Evolutionary conservation across 2,888 invertebrate species (phyloP), one percentile per base, ranked within the genome.

Genomic region (Dryocosmus kuriphilus): DNA sequence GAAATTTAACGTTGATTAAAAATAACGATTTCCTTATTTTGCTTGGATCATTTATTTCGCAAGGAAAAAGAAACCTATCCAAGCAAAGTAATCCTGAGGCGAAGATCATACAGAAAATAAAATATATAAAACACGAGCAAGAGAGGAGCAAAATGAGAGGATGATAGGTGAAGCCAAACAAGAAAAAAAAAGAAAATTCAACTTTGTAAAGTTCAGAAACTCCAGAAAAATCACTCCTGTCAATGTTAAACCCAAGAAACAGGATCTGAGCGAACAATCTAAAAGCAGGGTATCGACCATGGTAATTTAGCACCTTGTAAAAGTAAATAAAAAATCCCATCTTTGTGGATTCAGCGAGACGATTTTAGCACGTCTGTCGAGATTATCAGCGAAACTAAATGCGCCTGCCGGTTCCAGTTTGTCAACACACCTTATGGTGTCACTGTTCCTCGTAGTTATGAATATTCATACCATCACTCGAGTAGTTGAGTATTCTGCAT

Each of bases 361-460:
- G 71, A 71, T 71, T 71, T 71, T 71, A 71, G 71, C 71, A 71
- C 71, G 71, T 71, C 51, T 71, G 71, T 71, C 46, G 71, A 55
- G 71, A 71, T 71, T 71, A 71, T 71, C 71, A 51, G 71, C 71
- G 71, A 55, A 71, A 71, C 30, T 71, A 55, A 71, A 71, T 71
- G 71, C 32, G 71, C 71, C 71, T 71, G 71, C 71, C 51, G 71
- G 71, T 71, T 71, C n/a, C 32, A 71, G 71, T 71, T 71, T 71
- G 71, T 71, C 51, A 30, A 71, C 46, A 51, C 71, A 71, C 51
- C 71, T 71, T 71, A n/a, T 71, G 22, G 22, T 71, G 71, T 71
- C 71, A 71, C 71, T 71, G 51, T 71, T 71, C 51, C 32, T 71
- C 46, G 71, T 71, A 71, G 46, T 71, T 71, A 71, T 71, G 71